phyloP scores from a whole-genome alignment of 2,888 invertebrate species.

The Pilophorus perplexus region DNA sequence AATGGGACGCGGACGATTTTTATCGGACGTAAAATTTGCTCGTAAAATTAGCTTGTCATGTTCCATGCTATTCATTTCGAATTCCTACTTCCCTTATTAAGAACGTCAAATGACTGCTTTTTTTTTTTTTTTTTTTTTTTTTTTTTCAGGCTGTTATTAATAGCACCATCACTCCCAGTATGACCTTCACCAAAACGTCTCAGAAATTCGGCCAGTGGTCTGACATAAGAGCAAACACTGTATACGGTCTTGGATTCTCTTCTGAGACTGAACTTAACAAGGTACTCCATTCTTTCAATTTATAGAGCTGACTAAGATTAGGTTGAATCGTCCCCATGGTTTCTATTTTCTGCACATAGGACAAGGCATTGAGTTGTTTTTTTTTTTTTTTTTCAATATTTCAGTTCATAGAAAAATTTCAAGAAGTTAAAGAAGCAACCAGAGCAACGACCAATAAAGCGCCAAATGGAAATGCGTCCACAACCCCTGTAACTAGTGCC shows the following conservation, averaged over 20 bases:
- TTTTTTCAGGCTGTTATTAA: conserved; percentile 84
- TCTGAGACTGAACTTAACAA: conserved; percentile 92
- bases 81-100: no score
- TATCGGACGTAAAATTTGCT: no score
- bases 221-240: conserved; percentile 93
- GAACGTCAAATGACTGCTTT: no score
- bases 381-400: no score
- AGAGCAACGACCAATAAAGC: conserved; percentile 67
- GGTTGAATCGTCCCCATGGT: background rate
- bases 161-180: conserved; percentile 94
- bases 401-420: conserved; percentile 96
- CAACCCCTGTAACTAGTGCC: conserved; percentile 81
- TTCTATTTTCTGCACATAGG: conserved; percentile 15
- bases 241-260: conserved; percentile 93
- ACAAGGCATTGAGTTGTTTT: background rate
- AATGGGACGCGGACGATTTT: no score
- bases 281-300: conserved; percentile 55
- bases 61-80: no score
- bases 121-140: conserved; percentile 8
- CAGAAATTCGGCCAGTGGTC: conserved; percentile 99
- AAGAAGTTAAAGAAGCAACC: conserved; percentile 95
- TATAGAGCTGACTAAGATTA: background rate
- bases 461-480: conserved; percentile 61
- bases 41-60: no score
- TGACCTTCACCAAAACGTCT: conserved; percentile 98